Evolutionary conservation across 1,140 invertebrate species (phyloP).

Genomic region (Heliothis subflexa): DNA sequence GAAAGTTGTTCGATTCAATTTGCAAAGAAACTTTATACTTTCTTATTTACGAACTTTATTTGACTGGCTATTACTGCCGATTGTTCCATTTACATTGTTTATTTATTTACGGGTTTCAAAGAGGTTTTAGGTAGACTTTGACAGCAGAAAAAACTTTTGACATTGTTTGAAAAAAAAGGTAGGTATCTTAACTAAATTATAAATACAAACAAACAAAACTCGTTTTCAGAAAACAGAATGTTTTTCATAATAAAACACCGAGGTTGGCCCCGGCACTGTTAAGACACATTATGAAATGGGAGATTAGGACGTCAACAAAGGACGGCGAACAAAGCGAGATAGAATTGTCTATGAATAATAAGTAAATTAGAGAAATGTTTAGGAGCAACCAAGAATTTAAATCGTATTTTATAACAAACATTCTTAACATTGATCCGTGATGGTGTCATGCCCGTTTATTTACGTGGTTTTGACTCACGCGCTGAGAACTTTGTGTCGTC

Average conservation of each 20-base stretch:
- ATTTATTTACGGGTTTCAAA: background rate
- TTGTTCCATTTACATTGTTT: slow-evolving; percentile 4
- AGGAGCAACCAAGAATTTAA: slow-evolving; percentile 7
- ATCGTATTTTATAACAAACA: slow-evolving; percentile 11
- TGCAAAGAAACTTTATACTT: slow-evolving; percentile 42
- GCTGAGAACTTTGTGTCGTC: slow-evolving; percentile 23
- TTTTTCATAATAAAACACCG: slow-evolving; percentile 5
- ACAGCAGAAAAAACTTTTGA: no score
- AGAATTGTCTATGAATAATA: slow-evolving; percentile 39
- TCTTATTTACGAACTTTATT: slow-evolving; percentile 32
- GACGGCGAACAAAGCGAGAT: background rate
- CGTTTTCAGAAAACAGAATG: background rate
- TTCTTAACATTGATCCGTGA: slow-evolving; percentile 24
- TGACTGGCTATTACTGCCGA: slow-evolving; percentile 24
- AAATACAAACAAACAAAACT: slow-evolving; percentile 8
- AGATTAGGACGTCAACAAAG: slow-evolving; percentile 39
- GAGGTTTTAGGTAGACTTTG: background rate
- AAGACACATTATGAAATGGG: slow-evolving; percentile 23
- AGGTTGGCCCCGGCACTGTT: slow-evolving; percentile 5
- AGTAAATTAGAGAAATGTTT: slow-evolving; percentile 1
- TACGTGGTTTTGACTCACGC: slow-evolving; percentile 36
- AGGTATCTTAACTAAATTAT: no score
- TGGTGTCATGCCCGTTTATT: slow-evolving; percentile 28
- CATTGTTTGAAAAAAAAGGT: no score
- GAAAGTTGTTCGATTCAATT: slow-evolving; percentile 42